Percentiles rank a stretch among this genome's conserved stretches.
phyloP scores from a whole-genome alignment of 2,797 vertebrate species.

The Poecile montanus region DNA sequence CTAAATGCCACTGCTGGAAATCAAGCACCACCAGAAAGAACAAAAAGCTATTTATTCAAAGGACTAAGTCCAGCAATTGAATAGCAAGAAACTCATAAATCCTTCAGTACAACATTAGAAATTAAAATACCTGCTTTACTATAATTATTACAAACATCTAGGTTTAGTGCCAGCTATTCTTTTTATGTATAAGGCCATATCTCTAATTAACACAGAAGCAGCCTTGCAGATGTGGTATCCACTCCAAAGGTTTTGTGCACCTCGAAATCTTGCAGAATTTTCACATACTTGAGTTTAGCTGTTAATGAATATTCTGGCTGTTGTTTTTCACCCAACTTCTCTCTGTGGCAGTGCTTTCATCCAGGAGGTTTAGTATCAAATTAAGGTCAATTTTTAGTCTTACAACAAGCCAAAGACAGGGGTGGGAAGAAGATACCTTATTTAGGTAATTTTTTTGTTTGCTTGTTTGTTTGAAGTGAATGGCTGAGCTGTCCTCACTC shows the following conservation, averaged over 20 bases:
- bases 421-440: neutral
- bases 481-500: neutral
- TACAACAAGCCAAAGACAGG: neutral
- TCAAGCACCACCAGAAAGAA: neutral
- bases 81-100: conserved; percentile 34
- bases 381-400: neutral
- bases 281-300: neutral
- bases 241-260: neutral
- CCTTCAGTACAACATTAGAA: neutral
- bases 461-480: neutral
- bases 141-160: conserved; percentile 17
- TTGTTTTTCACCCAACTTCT: neutral
- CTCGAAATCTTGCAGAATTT: neutral
- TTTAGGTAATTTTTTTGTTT: neutral
- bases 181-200: neutral
- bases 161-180: neutral
- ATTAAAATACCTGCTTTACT: conserved; percentile 33
- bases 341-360: neutral
- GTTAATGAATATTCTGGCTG: neutral
- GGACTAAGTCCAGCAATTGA: neutral
- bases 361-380: neutral
- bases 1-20: neutral
- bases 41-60: conserved; percentile 22
- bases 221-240: neutral
- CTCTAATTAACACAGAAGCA: conserved; percentile 32